Base-by-base conservation (phyloP, 2,113 vertebrate genomes). In the Oreotrochilus melanogaster region DNA sequence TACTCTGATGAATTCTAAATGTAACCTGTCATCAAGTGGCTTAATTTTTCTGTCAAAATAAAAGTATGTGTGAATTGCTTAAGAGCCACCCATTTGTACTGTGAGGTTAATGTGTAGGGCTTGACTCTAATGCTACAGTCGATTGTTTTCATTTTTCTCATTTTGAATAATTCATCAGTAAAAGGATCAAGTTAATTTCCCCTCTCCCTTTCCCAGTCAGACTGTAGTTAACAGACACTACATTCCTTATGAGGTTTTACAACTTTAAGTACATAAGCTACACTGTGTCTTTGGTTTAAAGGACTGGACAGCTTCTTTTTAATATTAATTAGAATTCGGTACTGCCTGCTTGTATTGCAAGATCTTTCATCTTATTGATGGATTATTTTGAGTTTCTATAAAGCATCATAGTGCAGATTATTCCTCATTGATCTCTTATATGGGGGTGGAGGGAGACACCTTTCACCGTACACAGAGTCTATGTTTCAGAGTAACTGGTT, bases 141-240 rank as follows among this genome's bases (percentile, higher is more conserved):
- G 0, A 78, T 72, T 65, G 31, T 30, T 86, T 73, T 45, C 24
- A 4, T 4, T 76, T 75, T 61, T 78, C 75, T 31, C 4, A 37
- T 73, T 92, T 95, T 93, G 28, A 95, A 91, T 82, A 91, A 93
- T 85, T 93, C 14, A 82, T 62, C n/a, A 9, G n/a, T 72, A 76
- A 67, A 93, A 92, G 23, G 9, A 84, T 82, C 18, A 62, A 43
- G 43, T 78, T 50, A 33, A 70, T 53, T 83, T 79, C 3, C 14
- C 33, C 45, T 8, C 45, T 78, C 17, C 16, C 33, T 4, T 83
- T 64, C n/a, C 33, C 39, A 39, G 28, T n/a, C 47, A 88, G 76
- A 53, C 45, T 54, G 25, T 50, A 92, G 88, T 91, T 88, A 93
- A 85, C 23, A 79, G 21, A 35, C 11, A 75, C 25, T 30, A 54